phyloP scores from a whole-genome alignment of 2,113 vertebrate species.

The Podarcis cretensis region DNA sequence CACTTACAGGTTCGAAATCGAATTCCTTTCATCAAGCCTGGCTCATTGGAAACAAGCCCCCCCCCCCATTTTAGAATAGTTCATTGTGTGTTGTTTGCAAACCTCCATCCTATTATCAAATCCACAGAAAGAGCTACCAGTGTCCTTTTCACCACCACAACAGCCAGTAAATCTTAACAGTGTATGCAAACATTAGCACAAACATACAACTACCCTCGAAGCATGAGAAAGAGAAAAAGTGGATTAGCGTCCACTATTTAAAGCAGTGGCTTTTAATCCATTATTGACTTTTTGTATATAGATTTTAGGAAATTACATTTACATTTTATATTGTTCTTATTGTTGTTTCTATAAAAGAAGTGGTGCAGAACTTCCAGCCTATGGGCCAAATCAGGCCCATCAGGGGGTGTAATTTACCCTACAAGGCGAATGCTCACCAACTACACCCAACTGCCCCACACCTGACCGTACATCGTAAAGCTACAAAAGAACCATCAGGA shows the following conservation, averaged over 20 bases:
- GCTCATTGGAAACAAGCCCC: neutral
- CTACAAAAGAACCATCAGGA: neutral
- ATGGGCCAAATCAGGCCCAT: neutral
- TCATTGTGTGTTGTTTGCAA: neutral
- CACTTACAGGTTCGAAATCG: constrained; percentile 29
- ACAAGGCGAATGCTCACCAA: too few species aligned
- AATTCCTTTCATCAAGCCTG: neutral
- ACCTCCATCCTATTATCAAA: neutral
- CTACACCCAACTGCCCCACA: too few species aligned
- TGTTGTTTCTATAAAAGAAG: too few species aligned
- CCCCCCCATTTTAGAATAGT: neutral
- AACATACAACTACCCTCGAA: neutral
- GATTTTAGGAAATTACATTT: too few species aligned
- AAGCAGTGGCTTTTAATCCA: neutral
- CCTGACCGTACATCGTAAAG: too few species aligned
- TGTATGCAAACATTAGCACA: neutral
- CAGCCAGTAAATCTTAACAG: neutral
- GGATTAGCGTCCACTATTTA: too few species aligned
- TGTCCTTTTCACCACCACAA: neutral
- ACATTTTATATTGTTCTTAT: too few species aligned
- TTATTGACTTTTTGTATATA: too few species aligned
- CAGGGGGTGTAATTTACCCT: too few species aligned
- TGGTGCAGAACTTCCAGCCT: neutral
- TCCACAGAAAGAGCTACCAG: neutral
- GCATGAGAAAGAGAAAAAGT: too few species aligned